Base-by-base conservation (phyloP, 2,888 invertebrate genomes). In the Nomada fucata region DNA sequence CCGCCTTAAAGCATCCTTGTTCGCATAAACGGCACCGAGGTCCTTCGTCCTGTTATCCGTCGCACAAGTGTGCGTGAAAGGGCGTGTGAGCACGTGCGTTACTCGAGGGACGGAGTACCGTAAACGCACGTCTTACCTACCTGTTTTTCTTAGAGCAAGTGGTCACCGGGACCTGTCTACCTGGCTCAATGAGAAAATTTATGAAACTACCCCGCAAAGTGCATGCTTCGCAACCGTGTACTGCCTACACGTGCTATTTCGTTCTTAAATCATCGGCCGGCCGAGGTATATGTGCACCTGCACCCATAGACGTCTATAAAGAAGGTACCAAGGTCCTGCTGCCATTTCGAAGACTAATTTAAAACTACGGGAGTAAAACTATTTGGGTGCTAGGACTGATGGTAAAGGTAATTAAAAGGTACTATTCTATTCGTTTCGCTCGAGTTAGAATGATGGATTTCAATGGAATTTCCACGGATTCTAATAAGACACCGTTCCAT, bases 181-280 rank as follows among this genome's bases (percentile, higher is more conserved):
- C 82, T 82, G 81, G 13, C 18, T 64, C 73, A 57, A 76, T 67
- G 52, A 79, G 83, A 61, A 83, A 87, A 87, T 88, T 86, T 87
- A 86, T 87, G 87, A 79, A 84, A 84, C 79, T 74, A 78, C 75
- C 84, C 68, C 59, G 83, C 63, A 55, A 88, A 84, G 82, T 82
- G 79, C 74, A 81, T 50, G 72, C 71, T 59, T 42, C 59, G 53
- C 13, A 42, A 26, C 57, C 52, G 26, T 15, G 36, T 79, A 64
- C 23, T 42, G 10, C 57, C 53, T 15, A 15, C 64, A 68, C 69
- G 69, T 50, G 53, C 63, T 80, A 50, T 64, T 13, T 20, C 57
- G 42, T 50, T 52, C 42, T 23, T 13, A 0, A 11, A 55, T 55
- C 53, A 18, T 64, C 50, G 50, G 47, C 60, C n/a, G 18, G 61